Evolutionary conservation across 2,888 invertebrate genomes (phyloP).

Genomic region (Acrobasis suavella): DNA sequence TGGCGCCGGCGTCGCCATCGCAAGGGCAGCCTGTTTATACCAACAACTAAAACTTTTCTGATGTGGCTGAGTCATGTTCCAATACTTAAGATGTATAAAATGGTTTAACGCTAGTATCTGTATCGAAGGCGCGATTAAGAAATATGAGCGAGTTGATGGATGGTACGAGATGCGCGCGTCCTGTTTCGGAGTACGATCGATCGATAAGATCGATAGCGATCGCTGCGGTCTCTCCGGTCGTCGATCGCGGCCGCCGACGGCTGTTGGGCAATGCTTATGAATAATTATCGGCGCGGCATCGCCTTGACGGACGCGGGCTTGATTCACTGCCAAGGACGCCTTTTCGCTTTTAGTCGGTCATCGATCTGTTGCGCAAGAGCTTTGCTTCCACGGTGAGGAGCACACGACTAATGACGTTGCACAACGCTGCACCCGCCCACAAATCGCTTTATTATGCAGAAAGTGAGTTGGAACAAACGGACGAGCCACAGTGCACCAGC

Average conservation of each 20-base stretch:
- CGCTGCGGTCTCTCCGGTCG: constrained; percentile 38
- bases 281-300: constrained; percentile 54
- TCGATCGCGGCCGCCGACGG: constrained; percentile 29
- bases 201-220: constrained; percentile 55
- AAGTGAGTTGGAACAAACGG: constrained; percentile 59
- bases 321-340: constrained; percentile 71
- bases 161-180: constrained; percentile 39
- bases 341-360: constrained; percentile 66
- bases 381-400: constrained; percentile 36
- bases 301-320: constrained; percentile 53
- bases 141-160: constrained; percentile 38
- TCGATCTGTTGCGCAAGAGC: constrained; percentile 56
- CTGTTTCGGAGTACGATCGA: constrained; percentile 41
- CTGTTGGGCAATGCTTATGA: constrained; percentile 63
- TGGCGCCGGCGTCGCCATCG: constrained; percentile 40
- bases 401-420: constrained; percentile 53
- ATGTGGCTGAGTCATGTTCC: constrained; percentile 45
- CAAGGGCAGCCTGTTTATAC: constrained; percentile 58
- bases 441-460: constrained; percentile 64
- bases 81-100: constrained; percentile 38
- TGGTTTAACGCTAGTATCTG: constrained; percentile 42
- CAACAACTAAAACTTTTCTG: constrained; percentile 44
- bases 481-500: constrained; percentile 35
- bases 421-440: constrained; percentile 50
- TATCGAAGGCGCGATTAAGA: constrained; percentile 37